These are phyloP conservation scores for Augochlorella aurata DNA, from an alignment of 2,888 invertebrate genomes.

Conservation along the genomic window DNA sequence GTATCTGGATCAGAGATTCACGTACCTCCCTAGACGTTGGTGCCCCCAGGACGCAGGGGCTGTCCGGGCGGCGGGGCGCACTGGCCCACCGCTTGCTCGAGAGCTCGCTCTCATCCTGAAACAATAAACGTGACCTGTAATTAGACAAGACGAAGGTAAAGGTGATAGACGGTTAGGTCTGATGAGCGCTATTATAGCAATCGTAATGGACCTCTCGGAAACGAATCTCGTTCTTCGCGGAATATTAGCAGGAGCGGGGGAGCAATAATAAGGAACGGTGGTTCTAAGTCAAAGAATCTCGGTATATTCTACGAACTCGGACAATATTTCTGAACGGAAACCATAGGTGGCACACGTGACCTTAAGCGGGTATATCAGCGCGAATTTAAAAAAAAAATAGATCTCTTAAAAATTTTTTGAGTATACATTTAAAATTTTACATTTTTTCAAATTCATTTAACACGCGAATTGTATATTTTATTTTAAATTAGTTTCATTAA, in stretches of 20 bases:
- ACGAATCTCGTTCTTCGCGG: conserved; percentile 65
- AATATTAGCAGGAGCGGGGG: conserved; percentile 55
- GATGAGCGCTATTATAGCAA: conserved; percentile 70
- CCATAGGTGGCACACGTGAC: too few species aligned
- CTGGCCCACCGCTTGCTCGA: conserved; percentile 87
- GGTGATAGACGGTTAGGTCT: conserved; percentile 65
- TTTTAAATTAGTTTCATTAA: too few species aligned
- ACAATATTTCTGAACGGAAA: background rate
- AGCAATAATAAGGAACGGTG: conserved; percentile 17
- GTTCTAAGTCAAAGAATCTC: background rate
- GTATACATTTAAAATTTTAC: too few species aligned
- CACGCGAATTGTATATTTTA: too few species aligned
- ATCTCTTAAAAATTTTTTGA: too few species aligned
- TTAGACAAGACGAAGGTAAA: conserved; percentile 70
- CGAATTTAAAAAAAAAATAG: too few species aligned
- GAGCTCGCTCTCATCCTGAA: conserved; percentile 88
- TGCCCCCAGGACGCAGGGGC: conserved; percentile 81
- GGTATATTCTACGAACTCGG: background rate
- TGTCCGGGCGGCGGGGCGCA: conserved; percentile 86
- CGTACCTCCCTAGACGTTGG: conserved; percentile 81
- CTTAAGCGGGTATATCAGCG: too few species aligned
- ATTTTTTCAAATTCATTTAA: too few species aligned
- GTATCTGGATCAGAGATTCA: conserved; percentile 8
- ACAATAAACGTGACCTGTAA: conserved; percentile 79
- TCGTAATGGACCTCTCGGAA: conserved; percentile 65